phyloP scores from a whole-genome alignment of 2,888 invertebrate genomes.

The Drosophila buzzatii region DNA sequence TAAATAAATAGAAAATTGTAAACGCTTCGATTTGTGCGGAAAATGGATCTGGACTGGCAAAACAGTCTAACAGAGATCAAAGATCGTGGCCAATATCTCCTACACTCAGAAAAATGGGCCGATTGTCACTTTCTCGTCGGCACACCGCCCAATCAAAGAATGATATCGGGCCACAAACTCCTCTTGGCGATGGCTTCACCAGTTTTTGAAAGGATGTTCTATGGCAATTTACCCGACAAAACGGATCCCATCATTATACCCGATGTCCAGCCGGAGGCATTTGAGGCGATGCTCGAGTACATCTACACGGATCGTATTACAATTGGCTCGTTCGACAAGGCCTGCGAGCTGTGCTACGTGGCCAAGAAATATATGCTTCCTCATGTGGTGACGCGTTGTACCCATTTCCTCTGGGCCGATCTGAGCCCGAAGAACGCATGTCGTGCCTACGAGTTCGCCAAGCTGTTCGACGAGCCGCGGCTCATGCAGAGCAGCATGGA shows the following conservation, averaged over 20 bases:
- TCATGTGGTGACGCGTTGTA: slow-evolving; percentile 92
- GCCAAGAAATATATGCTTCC: slow-evolving; percentile 96
- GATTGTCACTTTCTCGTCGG: slow-evolving; percentile 94
- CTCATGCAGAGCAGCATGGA: slow-evolving; percentile 93
- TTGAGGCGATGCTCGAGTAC: slow-evolving; percentile 92
- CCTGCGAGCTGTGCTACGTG: slow-evolving; percentile 94
- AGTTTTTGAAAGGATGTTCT: slow-evolving; percentile 95
- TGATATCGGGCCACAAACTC: slow-evolving; percentile 92
- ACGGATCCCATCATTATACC: slow-evolving; percentile 91
- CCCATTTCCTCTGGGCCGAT: slow-evolving; percentile 92
- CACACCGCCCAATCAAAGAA: slow-evolving; percentile 90
- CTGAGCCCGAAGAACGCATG: slow-evolving; percentile 91
- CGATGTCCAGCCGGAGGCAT: slow-evolving; percentile 94
- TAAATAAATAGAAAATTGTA: slow-evolving; percentile 33
- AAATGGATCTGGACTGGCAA: slow-evolving; percentile 89
- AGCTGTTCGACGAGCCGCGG: slow-evolving; percentile 92
- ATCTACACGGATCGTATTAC: slow-evolving; percentile 93
- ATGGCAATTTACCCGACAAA: slow-evolving; percentile 92
- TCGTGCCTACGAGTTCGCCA: slow-evolving; percentile 94
- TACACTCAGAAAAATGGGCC: slow-evolving; percentile 93
- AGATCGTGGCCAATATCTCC: slow-evolving; percentile 90
- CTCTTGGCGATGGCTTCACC: slow-evolving; percentile 94
- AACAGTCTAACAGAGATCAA: slow-evolving; percentile 89
- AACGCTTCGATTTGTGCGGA: slow-evolving; percentile 8
- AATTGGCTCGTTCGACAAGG: slow-evolving; percentile 93